A percentile compares a stretch with the other conserved stretches of the same genome.
Evolutionary conservation across 2,797 vertebrate genomes (phyloP).

Genomic region (Lophius americanus): DNA sequence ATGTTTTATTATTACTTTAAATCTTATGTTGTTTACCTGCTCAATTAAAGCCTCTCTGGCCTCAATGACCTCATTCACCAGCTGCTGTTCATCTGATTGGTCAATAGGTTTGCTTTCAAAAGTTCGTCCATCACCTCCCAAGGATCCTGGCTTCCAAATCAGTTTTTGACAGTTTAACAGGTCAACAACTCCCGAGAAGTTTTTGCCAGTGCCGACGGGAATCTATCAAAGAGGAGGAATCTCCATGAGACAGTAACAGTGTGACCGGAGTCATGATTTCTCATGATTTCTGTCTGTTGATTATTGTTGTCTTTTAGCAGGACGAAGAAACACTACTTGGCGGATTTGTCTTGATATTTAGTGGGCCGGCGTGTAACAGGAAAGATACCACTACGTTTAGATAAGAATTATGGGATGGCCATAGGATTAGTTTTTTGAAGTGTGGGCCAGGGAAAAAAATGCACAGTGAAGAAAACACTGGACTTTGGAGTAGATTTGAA

Average conservation of each 20-base stretch:
- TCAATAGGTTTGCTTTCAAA: conserved; percentile 83
- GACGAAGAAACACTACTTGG: too few relatives aligned
- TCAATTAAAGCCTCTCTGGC: conserved; percentile 90
- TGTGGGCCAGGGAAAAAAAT: too few relatives aligned
- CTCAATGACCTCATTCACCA: conserved; percentile 83
- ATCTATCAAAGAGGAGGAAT: conserved; percentile 75
- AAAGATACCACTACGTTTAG: too few relatives aligned
- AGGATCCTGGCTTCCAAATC: conserved; percentile 80
- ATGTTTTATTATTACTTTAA: background rate
- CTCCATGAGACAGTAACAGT: background rate
- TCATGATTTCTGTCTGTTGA: too few relatives aligned
- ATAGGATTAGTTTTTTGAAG: too few relatives aligned
- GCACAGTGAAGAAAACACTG: too few relatives aligned
- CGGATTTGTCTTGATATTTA: too few relatives aligned
- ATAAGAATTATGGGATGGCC: too few relatives aligned
- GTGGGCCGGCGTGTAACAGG: too few relatives aligned
- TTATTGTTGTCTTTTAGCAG: too few relatives aligned
- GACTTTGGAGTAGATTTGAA: too few relatives aligned
- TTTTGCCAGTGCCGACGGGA: conserved; percentile 89
- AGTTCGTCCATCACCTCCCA: conserved; percentile 83
- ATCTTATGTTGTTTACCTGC: conserved; percentile 81
- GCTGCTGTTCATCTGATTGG: conserved; percentile 76
- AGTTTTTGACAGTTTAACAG: conserved; percentile 88
- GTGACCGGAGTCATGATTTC: background rate
- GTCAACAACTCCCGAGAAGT: conserved; percentile 91